Conservation (phyloP, 2,888 invertebrate species). For the Orthosia gothica region DNA sequence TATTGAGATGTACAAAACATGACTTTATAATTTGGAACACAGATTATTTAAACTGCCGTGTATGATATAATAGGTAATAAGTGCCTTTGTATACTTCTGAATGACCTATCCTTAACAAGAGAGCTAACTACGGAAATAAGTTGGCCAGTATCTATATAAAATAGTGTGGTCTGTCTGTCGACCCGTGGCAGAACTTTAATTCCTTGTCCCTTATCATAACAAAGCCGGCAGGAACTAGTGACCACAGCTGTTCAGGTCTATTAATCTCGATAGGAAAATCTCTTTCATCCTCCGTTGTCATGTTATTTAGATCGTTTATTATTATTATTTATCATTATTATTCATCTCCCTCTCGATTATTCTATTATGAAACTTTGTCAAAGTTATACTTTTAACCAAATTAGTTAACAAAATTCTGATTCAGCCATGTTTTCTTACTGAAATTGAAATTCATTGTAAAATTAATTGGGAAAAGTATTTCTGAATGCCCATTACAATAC, state of each 20-base stretch:
- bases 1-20: conserved; percentile 46
- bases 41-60: conserved; percentile 24
- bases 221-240: conserved; percentile 12
- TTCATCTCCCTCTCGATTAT: background rate
- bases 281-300: conserved; percentile 25
- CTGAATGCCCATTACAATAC: background rate
- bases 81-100: conserved; percentile 6
- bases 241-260: conserved; percentile 10
- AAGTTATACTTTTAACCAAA: background rate
- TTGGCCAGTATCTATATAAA: background rate
- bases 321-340: too few relatives aligned
- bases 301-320: conserved; percentile 4
- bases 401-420: background rate
- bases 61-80: conserved; percentile 28
- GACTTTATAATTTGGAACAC: conserved; percentile 45
- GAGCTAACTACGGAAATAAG: background rate
- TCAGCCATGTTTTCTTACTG: background rate
- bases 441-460: background rate
- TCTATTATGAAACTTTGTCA: conserved; percentile 18
- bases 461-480: background rate
- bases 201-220: conserved; percentile 3
- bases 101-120: background rate
- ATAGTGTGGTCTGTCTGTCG: background rate
- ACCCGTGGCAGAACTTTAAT: conserved; percentile 14
- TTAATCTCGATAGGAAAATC: conserved; percentile 24